Evolutionary conservation across 2,113 vertebrate genomes (phyloP), one percentile per base, ranked within the genome.

Genomic region (Pipa parva): DNA sequence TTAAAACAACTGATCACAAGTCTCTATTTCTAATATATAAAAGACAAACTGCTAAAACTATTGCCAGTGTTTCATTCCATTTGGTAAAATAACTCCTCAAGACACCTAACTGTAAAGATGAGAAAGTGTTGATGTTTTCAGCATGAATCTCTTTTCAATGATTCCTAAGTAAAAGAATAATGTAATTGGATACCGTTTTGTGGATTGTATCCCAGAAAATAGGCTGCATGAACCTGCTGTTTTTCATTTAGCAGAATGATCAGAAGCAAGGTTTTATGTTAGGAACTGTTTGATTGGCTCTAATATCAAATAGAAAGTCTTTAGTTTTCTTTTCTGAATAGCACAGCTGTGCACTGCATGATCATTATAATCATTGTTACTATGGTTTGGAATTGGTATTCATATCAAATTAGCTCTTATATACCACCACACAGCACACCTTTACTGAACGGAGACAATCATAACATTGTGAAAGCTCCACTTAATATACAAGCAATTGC

Each of bases 331-430:
- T 20, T 49, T 58, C 33, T 27, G 63, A 80, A 75, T 63, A 65
- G 63, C 75, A 78, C 82, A 86, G 82, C 81, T 87, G 82, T 72
- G 86, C 78, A 33, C 71, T 82, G 71, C 75, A 68, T 72, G 77
- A 73, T 79, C 74, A 83, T 80, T 78, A 77, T 42, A 71, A 80
- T 71, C 59, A 67, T 80, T 82, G 81, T 80, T 84, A 79, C 85
- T 80, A 81, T 81, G 81, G 79, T 79, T 73, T 68, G 77, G 71
- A 68, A 77, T 78, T 78, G 79, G 61, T 79, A 81, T 85, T 86
- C 84, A 76, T 79, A 81, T 78, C 77, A 84, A 81, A 87, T 85
- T 84, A 85, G 73, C 72, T 83, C 63, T 75, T 56, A 80, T 82
- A 74, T 27, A 63, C 66, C 73, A 79, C 74, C 73, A 80, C 78